Base-by-base conservation (phyloP, 23 tunicate genomes). In the Phallusia fumigata region DNA sequence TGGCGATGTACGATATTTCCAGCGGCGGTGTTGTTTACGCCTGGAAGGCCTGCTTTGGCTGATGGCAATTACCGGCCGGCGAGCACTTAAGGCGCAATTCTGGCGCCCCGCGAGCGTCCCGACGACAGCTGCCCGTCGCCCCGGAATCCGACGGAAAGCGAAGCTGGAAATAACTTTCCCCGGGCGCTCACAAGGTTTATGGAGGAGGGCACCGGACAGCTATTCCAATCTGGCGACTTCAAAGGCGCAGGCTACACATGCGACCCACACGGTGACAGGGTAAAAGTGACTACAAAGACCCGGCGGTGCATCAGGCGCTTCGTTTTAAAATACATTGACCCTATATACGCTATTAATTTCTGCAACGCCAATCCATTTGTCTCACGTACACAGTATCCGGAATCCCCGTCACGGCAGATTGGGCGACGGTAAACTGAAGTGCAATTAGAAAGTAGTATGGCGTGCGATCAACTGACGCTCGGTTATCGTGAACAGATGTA, bases 11-110 rank as follows among this genome's bases (percentile, higher is more conserved):
- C 58, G 18, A 18, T 51, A n/a, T n/a, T 51, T 15, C 58, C 69
- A 2, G 28, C 16, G 69, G 69, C 26, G 16, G 16, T 24, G 26
- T 58, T 58, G 69, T 58, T 58, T 58, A 58, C 69, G 69, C 69
- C 28, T 1, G 69, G 69, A 22, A 16, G 69, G 69, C 16, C 69
- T 58, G 69, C 15, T 58, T 8, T 58, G 69, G 28, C 47, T 40
- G 69, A 13, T 58, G 69, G 69, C 69, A 58, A 58, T 58, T 58
- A 58, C 69, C 69, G 69, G 69, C 16, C 69, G 69, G 28, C 28
- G 69, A 58, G 69, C 69, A 24, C 28, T 21, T 21, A 58, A 21
- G 28, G 28, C 69, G 10, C 47, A 40, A 40, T 40, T 40, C 47
- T 40, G 47, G 47, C 47, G 47, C 69, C 26, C 69, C 69, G 69